These are phyloP conservation scores for Atopsyche davidsoni DNA, from an alignment of 1,140 invertebrate species.

Conservation along the genomic window DNA sequence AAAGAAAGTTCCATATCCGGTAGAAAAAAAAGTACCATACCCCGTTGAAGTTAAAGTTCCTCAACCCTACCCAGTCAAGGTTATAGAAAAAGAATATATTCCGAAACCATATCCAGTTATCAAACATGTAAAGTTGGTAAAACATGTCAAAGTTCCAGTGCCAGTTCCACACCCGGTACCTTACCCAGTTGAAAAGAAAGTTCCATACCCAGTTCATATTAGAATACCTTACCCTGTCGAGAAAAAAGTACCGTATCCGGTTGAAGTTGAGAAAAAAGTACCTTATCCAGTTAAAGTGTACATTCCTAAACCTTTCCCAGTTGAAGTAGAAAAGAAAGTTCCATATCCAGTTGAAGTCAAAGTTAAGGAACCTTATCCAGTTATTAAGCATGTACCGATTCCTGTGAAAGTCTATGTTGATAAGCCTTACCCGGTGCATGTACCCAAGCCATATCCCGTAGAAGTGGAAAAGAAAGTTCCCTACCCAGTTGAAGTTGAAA, in stretches of 20 bases:
- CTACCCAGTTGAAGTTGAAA: constrained; percentile 49
- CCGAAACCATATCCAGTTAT: constrained; percentile 54
- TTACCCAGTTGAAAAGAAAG: constrained; percentile 50
- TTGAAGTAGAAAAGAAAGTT: constrained; percentile 43
- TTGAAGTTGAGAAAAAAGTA: constrained; percentile 48
- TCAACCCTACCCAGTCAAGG: constrained; percentile 46
- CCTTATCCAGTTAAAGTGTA: constrained; percentile 46
- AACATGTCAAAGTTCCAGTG: constrained; percentile 47
- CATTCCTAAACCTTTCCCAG: constrained; percentile 41
- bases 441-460: constrained; percentile 46
- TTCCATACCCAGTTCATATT: constrained; percentile 44
- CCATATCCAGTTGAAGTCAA: constrained; percentile 53
- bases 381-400: constrained; percentile 44
- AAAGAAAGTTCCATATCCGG: constrained; percentile 55
- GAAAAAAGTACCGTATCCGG: constrained; percentile 44
- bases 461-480: constrained; percentile 51
- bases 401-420: constrained; percentile 48
- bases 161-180: constrained; percentile 44
- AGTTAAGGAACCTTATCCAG: constrained; percentile 51
- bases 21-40: constrained; percentile 60
- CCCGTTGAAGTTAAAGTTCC: constrained; percentile 56
- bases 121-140: constrained; percentile 46
- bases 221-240: constrained; percentile 47
- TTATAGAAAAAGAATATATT: constrained; percentile 46
- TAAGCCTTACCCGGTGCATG: constrained; percentile 45